These are phyloP conservation scores for Scaptomyza montana DNA, from an alignment of 1,140 invertebrate species.

Conservation along the genomic window DNA sequence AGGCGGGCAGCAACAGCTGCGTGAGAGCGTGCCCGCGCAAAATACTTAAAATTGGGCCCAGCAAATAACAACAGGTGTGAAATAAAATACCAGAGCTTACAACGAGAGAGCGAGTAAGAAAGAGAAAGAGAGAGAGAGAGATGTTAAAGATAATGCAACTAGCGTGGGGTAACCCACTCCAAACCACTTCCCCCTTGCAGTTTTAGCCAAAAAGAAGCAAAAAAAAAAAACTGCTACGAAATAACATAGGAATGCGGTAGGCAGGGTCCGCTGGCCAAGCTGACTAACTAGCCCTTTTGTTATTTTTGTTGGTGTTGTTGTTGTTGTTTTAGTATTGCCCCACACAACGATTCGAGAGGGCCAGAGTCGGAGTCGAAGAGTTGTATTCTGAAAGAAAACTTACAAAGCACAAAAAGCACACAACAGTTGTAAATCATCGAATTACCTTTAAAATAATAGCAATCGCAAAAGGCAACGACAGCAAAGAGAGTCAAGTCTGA, in stretches of 20 bases:
- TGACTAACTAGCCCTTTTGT: slow-evolving; percentile 51
- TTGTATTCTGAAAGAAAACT: slow-evolving; percentile 71
- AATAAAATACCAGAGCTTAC: slow-evolving; percentile 49
- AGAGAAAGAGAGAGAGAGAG: slow-evolving; percentile 12
- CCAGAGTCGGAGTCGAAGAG: slow-evolving; percentile 24
- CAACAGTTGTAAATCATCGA: slow-evolving; percentile 80
- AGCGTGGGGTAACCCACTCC: slow-evolving; percentile 14
- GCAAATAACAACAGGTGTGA: slow-evolving; percentile 70
- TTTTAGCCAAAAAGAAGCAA: slow-evolving; percentile 42
- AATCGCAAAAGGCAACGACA: slow-evolving; percentile 51
- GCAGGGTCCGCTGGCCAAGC: slow-evolving; percentile 22
- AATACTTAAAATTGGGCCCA: not conserved
- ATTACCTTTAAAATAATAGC: slow-evolving; percentile 82
- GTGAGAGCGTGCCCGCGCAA: slow-evolving; percentile 10
- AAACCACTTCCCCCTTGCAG: slow-evolving; percentile 53
- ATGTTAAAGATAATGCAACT: not conserved
- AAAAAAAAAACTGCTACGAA: slow-evolving; percentile 46
- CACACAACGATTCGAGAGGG: slow-evolving; percentile 37
- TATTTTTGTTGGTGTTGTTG: slow-evolving; percentile 33
- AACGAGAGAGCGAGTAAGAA: not conserved
- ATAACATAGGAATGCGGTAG: slow-evolving; percentile 70
- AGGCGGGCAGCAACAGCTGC: slow-evolving; percentile 26
- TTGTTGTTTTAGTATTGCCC: slow-evolving; percentile 24
- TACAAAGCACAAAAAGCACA: slow-evolving; percentile 69
- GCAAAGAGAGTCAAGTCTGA: slow-evolving; percentile 3